A percentile compares a stretch with the other conserved stretches of the same genome.
These are phyloP conservation scores for Eupithecia pulchellata DNA, from an alignment of 2,888 invertebrate genomes.

Conservation along the genomic window DNA sequence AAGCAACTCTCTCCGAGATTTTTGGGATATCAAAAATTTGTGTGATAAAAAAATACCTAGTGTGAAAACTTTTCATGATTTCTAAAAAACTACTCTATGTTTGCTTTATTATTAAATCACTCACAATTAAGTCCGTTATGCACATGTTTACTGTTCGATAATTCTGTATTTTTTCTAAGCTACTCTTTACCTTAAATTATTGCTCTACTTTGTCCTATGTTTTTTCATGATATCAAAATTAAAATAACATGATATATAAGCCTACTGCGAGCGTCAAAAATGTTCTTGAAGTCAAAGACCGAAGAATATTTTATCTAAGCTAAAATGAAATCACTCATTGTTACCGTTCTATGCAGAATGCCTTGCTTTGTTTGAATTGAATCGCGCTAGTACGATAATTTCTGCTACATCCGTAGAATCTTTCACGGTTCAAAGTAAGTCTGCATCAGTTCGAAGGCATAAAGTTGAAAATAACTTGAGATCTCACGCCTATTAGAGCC, in stretches of 20 bases:
- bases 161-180: no score
- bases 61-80: neutral
- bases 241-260: no score
- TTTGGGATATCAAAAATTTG: no score
- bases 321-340: constrained; percentile 4
- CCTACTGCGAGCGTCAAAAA: neutral
- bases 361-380: neutral
- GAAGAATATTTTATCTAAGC: neutral
- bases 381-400: constrained; percentile 4
- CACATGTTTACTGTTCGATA: no score
- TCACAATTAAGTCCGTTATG: no score
- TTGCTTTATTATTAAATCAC: neutral
- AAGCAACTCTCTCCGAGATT: no score
- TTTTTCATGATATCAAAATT: no score
- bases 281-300: neutral
- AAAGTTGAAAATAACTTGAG: constrained; percentile 15
- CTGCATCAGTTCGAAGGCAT: neutral
- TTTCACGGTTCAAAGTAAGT: neutral
- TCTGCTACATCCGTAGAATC: neutral
- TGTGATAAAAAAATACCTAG: no score
- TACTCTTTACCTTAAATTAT: no score
- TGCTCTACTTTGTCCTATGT: no score
- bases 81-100: neutral
- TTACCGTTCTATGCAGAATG: neutral
- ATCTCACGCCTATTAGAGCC: constrained; percentile 40